A percentile compares a stretch with the other conserved stretches of the same genome.
Evolutionary conservation across 1,140 invertebrate genomes (phyloP).

Genomic region (Thalassaphorura encarpata): DNA sequence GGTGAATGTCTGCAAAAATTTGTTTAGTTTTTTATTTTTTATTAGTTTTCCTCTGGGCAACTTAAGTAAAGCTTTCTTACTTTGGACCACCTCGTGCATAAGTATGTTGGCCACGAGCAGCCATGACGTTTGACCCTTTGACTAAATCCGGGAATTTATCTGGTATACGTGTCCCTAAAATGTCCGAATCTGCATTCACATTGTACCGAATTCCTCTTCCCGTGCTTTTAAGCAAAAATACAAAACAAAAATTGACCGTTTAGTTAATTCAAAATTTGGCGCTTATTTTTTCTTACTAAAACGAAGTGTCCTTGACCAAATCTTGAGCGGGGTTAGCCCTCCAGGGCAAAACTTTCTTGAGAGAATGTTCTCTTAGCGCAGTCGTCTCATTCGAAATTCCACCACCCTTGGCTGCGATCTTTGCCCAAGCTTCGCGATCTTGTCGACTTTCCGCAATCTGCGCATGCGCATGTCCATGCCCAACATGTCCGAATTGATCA

Average conservation of each 20-base stretch:
- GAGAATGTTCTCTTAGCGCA: conserved; percentile 19
- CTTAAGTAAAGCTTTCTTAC: conserved; percentile 4
- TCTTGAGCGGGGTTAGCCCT: conserved; percentile 12
- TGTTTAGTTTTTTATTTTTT: background rate
- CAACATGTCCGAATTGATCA: conserved; percentile 4
- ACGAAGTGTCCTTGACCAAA: conserved; percentile 18
- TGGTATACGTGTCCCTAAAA: conserved; percentile 9
- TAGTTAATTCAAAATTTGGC: background rate
- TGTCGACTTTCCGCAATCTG: conserved; percentile 8
- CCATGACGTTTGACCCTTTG: conserved; percentile 21
- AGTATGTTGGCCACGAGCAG: conserved; percentile 12
- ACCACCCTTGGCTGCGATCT: conserved; percentile 12
- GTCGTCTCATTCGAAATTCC: background rate
- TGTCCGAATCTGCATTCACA: background rate
- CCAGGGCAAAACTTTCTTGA: conserved; percentile 27
- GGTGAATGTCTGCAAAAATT: conserved; percentile 17
- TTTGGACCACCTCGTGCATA: background rate
- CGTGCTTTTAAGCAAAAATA: conserved; percentile 15
- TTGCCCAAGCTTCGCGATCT: conserved; percentile 21
- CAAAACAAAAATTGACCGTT: background rate
- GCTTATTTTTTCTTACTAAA: conserved; percentile 18
- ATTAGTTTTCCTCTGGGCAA: conserved; percentile 1
- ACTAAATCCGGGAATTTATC: conserved; percentile 29
- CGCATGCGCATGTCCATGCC: background rate
- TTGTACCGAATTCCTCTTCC: conserved; percentile 23